Evolutionary conservation across 2,888 invertebrate genomes (phyloP).

Genomic region (Raillietiella orientalis): DNA sequence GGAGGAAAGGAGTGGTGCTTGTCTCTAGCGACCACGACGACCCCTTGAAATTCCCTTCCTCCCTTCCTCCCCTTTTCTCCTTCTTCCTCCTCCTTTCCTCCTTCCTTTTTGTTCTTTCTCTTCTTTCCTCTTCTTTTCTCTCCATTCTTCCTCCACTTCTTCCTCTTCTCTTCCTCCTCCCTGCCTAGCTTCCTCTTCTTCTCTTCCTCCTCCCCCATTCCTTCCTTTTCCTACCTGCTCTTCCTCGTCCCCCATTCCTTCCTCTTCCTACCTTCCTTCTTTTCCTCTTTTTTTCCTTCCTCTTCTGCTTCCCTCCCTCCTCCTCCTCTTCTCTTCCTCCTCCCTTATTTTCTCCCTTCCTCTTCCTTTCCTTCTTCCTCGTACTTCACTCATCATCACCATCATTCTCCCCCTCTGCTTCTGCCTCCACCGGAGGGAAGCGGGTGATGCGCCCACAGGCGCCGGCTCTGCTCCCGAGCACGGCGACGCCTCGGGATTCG

Average conservation of each 20-base stretch:
- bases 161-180: conserved; percentile 1
- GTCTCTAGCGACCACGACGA: too few species aligned
- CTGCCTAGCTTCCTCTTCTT: neutral
- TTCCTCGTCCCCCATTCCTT: neutral
- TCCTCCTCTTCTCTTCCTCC: neutral
- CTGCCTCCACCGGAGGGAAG: too few species aligned
- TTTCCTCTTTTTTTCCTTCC: conserved; percentile 1
- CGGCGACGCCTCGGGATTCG: too few species aligned
- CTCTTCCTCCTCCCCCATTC: neutral
- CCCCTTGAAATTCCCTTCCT: too few species aligned
- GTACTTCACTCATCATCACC: neutral
- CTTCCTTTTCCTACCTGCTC: neutral
- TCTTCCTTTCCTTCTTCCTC: neutral
- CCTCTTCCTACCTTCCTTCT: conserved; percentile 1
- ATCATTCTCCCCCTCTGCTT: too few species aligned
- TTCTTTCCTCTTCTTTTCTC: neutral
- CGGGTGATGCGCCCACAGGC: too few species aligned
- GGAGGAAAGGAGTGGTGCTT: too few species aligned
- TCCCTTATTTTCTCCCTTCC: conserved; percentile 1
- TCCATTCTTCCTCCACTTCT: neutral
- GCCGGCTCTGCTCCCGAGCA: too few species aligned
- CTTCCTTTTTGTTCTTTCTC: too few species aligned
- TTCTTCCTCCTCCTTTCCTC: too few species aligned
- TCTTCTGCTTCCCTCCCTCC: neutral
- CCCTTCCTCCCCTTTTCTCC: too few species aligned